Evolutionary conservation across 2,888 invertebrate species (phyloP).

Genomic region (Hirtodrosophila duncani): DNA sequence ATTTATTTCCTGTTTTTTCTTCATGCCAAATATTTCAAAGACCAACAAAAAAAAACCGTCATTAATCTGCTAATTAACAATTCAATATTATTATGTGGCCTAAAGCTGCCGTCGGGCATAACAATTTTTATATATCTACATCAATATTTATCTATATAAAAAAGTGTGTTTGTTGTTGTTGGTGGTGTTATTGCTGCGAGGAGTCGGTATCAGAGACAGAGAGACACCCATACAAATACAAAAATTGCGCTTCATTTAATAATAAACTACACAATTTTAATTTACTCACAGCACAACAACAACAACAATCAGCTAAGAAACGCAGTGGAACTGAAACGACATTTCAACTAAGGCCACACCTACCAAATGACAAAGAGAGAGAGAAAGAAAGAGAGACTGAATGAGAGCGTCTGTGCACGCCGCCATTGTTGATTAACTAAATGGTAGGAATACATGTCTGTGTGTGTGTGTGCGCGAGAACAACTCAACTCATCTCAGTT

Average conservation of each 20-base stretch:
- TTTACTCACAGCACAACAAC: constrained; percentile 64
- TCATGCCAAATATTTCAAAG: constrained; percentile 27
- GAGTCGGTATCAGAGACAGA: constrained; percentile 8
- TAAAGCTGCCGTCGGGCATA: constrained; percentile 31
- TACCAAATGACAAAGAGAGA: constrained; percentile 19
- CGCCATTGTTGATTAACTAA: constrained; percentile 67
- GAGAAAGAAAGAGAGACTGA: constrained; percentile 8
- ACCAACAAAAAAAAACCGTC: constrained; percentile 50
- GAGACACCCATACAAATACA: constrained; percentile 50
- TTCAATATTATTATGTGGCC: constrained; percentile 65
- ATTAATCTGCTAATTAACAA: constrained; percentile 69
- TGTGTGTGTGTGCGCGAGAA: constrained; percentile 21
- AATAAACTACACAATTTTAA: constrained; percentile 77
- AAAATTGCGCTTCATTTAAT: constrained; percentile 75
- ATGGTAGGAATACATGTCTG: constrained; percentile 12
- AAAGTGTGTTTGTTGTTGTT: constrained; percentile 12
- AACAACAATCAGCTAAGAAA: constrained; percentile 34
- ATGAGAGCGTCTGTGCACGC: constrained; percentile 14
- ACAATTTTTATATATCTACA: constrained; percentile 49
- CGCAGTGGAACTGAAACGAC: constrained; percentile 34
- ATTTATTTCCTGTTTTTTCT: constrained; percentile 18
- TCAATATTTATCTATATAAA: constrained; percentile 38
- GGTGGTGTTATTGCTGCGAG: constrained; percentile 12
- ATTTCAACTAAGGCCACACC: constrained; percentile 54
- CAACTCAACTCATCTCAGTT: constrained; percentile 1